Conservation (phyloP, 2,888 invertebrate species). For the Dolichomitus sp. region DNA sequence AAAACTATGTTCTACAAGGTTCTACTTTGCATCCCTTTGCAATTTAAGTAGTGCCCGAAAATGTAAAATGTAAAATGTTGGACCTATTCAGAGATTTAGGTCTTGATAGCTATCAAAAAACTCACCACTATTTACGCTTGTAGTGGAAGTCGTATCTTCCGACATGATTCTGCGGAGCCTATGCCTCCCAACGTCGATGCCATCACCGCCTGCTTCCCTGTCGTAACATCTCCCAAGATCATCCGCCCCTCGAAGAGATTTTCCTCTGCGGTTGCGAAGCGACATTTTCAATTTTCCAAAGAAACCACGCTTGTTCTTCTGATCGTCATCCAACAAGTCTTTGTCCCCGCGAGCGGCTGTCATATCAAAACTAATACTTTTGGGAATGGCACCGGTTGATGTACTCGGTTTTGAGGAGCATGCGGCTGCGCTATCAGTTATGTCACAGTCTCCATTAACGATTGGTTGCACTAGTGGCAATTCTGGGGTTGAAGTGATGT, state of each 20-base stretch:
- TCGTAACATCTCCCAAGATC: slow-evolving; percentile 83
- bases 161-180: slow-evolving; percentile 84
- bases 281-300: slow-evolving; percentile 92
- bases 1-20: too few species aligned
- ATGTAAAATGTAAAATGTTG: too few species aligned
- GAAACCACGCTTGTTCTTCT: slow-evolving; percentile 89
- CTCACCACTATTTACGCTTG: slow-evolving; percentile 78
- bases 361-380: slow-evolving; percentile 97
- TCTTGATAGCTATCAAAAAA: not conserved
- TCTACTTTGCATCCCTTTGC: too few species aligned
- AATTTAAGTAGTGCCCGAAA: too few species aligned
- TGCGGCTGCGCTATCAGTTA: slow-evolving; percentile 73
- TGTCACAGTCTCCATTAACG: slow-evolving; percentile 76
- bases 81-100: too few species aligned
- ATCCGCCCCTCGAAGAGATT: slow-evolving; percentile 86
- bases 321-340: slow-evolving; percentile 87
- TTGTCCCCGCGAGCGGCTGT: slow-evolving; percentile 94
- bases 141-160: slow-evolving; percentile 83
- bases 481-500: slow-evolving; percentile 74
- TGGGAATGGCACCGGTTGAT: slow-evolving; percentile 95
- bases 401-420: slow-evolving; percentile 86
- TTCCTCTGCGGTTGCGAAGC: slow-evolving; percentile 89
- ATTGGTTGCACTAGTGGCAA: slow-evolving; percentile 70
- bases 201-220: slow-evolving; percentile 78
- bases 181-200: slow-evolving; percentile 76